These are phyloP conservation scores for Erpornis zantholeuca DNA, from an alignment of 2,113 vertebrate species.

Conservation along the genomic window DNA sequence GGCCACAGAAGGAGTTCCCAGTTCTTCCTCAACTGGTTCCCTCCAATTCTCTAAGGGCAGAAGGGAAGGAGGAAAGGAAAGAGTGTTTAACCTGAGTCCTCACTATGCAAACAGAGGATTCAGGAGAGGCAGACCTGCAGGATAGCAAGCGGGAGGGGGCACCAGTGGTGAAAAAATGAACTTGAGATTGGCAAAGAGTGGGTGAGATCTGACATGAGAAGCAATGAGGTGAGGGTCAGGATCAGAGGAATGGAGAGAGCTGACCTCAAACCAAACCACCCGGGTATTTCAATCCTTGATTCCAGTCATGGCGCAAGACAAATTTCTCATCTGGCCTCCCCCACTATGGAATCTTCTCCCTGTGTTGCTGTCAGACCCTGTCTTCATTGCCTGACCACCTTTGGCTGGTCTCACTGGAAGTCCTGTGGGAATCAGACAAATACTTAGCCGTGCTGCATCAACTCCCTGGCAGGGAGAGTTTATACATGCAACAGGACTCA, in stretches of 20 bases:
- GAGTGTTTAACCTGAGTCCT: not conserved
- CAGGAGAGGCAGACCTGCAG: not conserved
- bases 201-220: not conserved
- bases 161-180: not conserved
- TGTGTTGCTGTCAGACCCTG: not conserved
- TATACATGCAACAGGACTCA: not conserved
- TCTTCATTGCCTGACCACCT: not conserved
- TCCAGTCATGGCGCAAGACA: not conserved
- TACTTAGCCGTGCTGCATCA: not conserved
- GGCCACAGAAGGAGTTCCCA: not conserved
- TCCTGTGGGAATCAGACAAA: not conserved
- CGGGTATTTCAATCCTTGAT: not conserved
- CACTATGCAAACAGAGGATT: not conserved
- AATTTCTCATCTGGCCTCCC: not conserved
- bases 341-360: not conserved
- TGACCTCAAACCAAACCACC: not conserved
- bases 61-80: not conserved
- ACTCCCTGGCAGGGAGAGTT: not conserved
- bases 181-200: not conserved
- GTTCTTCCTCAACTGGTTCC: not conserved
- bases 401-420: not conserved
- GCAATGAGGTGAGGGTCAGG: not conserved
- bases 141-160: not conserved
- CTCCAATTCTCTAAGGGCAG: not conserved
- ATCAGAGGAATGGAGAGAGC: not conserved